Conservation (phyloP, 2,888 invertebrate genomes). For the Chorisops tibialis region DNA sequence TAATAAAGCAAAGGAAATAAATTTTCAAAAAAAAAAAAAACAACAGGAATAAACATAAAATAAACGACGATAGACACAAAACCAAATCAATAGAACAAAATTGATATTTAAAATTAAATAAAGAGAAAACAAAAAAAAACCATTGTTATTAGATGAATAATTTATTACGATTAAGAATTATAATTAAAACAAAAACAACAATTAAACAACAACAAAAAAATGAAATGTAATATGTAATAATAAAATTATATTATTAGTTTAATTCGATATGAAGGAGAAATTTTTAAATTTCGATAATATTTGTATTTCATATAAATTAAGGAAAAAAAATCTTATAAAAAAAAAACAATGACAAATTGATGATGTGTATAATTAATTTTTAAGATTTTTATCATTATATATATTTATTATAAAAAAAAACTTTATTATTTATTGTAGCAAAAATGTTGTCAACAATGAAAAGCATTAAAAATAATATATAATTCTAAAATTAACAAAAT, state of each 20-base stretch:
- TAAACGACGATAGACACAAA: background rate
- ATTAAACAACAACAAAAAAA: constrained; percentile 48
- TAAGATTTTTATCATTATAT: constrained; percentile 22
- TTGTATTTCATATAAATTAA: too few species aligned
- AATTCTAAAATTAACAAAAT: too few species aligned
- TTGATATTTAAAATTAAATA: background rate
- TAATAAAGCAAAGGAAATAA: background rate
- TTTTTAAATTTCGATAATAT: too few species aligned
- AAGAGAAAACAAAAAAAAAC: constrained; percentile 31
- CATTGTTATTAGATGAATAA: constrained; percentile 37
- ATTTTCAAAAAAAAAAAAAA: background rate
- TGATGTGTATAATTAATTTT: constrained; percentile 7
- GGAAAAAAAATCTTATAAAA: too few species aligned
- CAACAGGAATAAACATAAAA: background rate
- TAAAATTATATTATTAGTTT: too few species aligned
- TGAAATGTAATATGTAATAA: background rate
- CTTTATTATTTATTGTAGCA: constrained; percentile 25
- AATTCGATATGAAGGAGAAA: too few species aligned
- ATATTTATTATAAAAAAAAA: constrained; percentile 11
- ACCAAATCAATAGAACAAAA: background rate
- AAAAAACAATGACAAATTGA: background rate
- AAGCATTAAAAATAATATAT: constrained; percentile 16
- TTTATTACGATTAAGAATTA: constrained; percentile 35
- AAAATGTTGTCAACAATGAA: constrained; percentile 24
- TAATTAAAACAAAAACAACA: constrained; percentile 35